Conservation (phyloP, 1,140 invertebrate genomes). For the Lordiphosa clarofinis region DNA sequence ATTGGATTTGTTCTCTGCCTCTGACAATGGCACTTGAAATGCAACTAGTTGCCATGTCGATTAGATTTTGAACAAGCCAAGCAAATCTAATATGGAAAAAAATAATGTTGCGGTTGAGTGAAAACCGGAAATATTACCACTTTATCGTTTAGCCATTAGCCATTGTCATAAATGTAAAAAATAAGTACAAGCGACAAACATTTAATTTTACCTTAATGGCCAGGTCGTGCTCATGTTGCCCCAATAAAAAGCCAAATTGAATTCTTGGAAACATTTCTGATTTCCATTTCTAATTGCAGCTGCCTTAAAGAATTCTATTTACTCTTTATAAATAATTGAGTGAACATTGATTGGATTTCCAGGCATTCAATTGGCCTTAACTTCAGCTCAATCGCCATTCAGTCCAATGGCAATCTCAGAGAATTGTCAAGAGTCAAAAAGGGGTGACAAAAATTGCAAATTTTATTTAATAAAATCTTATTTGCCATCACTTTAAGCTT, state of each 20-base stretch:
- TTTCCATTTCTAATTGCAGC: neutral
- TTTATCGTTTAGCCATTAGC: constrained; percentile 10
- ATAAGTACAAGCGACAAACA: constrained; percentile 6
- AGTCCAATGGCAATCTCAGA: too few relatives aligned
- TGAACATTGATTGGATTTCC: too few relatives aligned
- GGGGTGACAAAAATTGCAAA: too few relatives aligned
- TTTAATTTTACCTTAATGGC: constrained; percentile 6
- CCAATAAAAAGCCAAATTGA: constrained; percentile 2
- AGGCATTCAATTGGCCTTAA: too few relatives aligned
- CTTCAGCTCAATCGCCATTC: too few relatives aligned
- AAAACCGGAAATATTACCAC: neutral
- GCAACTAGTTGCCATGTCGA: constrained; percentile 10
- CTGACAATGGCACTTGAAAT: constrained; percentile 24
- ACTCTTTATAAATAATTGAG: too few relatives aligned
- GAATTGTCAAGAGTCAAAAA: too few relatives aligned
- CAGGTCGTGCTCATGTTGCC: constrained; percentile 5
- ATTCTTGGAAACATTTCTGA: neutral
- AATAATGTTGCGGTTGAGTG: neutral
- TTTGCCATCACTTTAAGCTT: too few relatives aligned
- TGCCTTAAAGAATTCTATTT: too few relatives aligned
- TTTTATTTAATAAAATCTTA: too few relatives aligned
- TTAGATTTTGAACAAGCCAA: neutral
- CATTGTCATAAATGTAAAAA: constrained; percentile 13
- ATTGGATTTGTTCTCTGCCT: constrained; percentile 30
- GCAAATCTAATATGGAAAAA: constrained; percentile 5